Evolutionary conservation across 2,113 vertebrate species (phyloP).

Genomic region (Cyphomyrus discorhynchus): DNA sequence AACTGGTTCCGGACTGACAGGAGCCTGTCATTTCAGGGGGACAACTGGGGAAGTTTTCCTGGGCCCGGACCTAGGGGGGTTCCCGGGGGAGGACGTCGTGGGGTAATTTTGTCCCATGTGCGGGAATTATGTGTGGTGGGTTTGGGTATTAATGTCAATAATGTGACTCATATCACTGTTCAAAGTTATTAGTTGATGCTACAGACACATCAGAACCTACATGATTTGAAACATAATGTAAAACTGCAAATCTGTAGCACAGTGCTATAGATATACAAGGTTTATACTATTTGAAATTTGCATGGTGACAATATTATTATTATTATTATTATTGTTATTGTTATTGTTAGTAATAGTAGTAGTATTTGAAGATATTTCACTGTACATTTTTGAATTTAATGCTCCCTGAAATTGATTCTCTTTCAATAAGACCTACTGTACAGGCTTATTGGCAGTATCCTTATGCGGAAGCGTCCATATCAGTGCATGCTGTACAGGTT

Average conservation of each 20-base stretch:
- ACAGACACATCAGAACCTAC: neutral
- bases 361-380: too few relatives aligned
- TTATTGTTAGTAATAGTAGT: too few relatives aligned
- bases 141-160: neutral
- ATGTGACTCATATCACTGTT: neutral
- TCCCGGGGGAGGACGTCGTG: neutral
- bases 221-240: neutral
- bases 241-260: neutral
- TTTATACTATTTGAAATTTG: neutral
- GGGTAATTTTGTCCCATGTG: neutral
- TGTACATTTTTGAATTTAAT: too few relatives aligned
- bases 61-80: neutral
- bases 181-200: neutral
- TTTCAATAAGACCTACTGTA: too few relatives aligned
- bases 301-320: neutral
- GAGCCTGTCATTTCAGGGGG: neutral
- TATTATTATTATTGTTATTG: too few relatives aligned
- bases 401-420: too few relatives aligned
- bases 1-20: neutral
- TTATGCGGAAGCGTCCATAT: too few relatives aligned
- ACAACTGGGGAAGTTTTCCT: neutral
- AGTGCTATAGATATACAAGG: neutral
- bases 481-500: too few relatives aligned
- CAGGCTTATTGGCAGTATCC: too few relatives aligned
- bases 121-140: neutral